A percentile compares a stretch with the other conserved stretches of the same genome.
Evolutionary conservation across 1,140 invertebrate genomes (phyloP).

Genomic region (Hermetia illucens): DNA sequence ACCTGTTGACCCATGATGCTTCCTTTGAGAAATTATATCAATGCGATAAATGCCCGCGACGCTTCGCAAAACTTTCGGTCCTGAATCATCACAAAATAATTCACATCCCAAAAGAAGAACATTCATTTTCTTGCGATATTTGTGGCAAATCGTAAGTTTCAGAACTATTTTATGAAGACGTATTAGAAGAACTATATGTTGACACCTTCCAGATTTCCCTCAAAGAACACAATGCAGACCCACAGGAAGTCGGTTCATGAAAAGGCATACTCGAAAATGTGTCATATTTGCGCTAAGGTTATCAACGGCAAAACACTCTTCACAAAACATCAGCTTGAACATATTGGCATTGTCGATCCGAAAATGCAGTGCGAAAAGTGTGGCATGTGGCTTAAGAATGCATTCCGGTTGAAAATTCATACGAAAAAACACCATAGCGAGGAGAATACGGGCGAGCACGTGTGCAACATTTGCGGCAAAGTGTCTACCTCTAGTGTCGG

Average conservation of each 20-base stretch:
- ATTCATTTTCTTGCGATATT: conserved; percentile 11
- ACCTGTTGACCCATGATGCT: too few species aligned
- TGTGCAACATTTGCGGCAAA: conserved; percentile 8
- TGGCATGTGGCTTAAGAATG: conserved; percentile 15
- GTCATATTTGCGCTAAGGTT: conserved; percentile 24
- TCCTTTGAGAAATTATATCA: too few species aligned
- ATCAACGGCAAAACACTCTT: conserved; percentile 15
- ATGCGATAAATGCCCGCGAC: conserved; percentile 18
- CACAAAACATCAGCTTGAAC: conserved; percentile 19
- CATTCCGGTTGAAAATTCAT: conserved; percentile 21
- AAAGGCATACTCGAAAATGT: conserved; percentile 21
- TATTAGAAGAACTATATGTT: conserved; percentile 14
- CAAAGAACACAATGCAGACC: conserved; percentile 18
- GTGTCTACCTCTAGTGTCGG: conserved; percentile 17
- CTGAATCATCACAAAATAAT: conserved; percentile 18
- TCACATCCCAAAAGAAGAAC: conserved; percentile 21
- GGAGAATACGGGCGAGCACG: conserved; percentile 13
- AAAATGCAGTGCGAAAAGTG: conserved; percentile 16
- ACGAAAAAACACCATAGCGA: conserved; percentile 22
- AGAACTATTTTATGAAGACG: conserved; percentile 14
- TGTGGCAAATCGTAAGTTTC: conserved; percentile 21
- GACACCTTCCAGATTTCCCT: conserved; percentile 13
- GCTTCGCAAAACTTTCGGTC: conserved; percentile 16
- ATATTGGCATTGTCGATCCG: conserved; percentile 11
- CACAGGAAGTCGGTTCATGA: conserved; percentile 19